These are phyloP conservation scores for Petrosia ficiformis DNA, from an alignment of 37 sponge, comb jelly and placozoan genomes.

Conservation along the genomic window DNA sequence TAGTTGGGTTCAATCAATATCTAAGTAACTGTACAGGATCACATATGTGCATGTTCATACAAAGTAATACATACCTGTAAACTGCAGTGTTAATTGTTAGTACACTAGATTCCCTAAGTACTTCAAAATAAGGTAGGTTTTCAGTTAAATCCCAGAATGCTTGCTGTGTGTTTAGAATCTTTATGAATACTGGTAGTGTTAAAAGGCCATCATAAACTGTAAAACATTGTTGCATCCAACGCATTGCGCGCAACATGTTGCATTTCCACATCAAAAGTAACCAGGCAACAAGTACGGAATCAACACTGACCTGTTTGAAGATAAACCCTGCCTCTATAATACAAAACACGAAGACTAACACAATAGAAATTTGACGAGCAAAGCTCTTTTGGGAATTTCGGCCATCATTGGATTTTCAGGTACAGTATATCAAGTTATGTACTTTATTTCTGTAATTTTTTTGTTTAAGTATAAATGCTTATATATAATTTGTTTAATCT, in stretches of 20 bases:
- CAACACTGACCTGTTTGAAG: background rate
- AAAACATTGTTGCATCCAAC: background rate
- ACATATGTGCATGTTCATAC: too few relatives aligned
- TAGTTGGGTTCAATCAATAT: too few relatives aligned
- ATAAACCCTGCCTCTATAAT: background rate
- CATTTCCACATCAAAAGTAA: background rate
- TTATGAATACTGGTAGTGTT: too few relatives aligned
- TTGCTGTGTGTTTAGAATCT: too few relatives aligned
- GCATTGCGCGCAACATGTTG: background rate
- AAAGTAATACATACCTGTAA: too few relatives aligned
- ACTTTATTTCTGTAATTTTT: background rate
- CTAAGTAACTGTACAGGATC: too few relatives aligned
- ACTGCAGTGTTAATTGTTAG: too few relatives aligned
- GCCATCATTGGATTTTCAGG: background rate
- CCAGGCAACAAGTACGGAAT: background rate
- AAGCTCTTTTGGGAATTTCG: slow-evolving; percentile 2
- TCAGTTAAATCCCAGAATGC: too few relatives aligned
- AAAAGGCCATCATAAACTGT: background rate
- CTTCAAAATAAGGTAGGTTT: too few relatives aligned
- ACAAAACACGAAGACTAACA: background rate
- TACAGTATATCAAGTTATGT: background rate
- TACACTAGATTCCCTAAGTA: too few relatives aligned
- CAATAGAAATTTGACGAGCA: background rate
- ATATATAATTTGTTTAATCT: too few relatives aligned
- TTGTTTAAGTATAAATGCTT: too few relatives aligned